phyloP scores from a whole-genome alignment of 1,140 invertebrate species.

The Goniozus legneri region DNA sequence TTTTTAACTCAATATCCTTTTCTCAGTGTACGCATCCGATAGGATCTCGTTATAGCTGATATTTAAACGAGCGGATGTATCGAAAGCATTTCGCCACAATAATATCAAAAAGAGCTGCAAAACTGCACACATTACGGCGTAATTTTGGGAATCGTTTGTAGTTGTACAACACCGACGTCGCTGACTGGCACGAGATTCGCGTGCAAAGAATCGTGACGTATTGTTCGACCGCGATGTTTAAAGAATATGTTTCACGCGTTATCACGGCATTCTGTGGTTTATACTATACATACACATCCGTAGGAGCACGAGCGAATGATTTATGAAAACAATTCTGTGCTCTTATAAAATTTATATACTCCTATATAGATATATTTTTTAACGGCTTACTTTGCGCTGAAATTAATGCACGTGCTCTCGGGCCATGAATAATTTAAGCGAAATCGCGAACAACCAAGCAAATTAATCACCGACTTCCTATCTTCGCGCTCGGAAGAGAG shows the following conservation, averaged over 20 bases:
- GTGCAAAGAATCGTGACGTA: slow-evolving; percentile 19
- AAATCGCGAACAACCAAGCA: neutral
- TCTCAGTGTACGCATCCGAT: too few species aligned
- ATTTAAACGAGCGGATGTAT: too few species aligned
- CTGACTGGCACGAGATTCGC: too few species aligned
- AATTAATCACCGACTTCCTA: neutral
- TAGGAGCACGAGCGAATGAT: slow-evolving; percentile 16
- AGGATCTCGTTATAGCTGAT: too few species aligned
- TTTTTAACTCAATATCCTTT: too few species aligned
- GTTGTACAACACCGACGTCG: too few species aligned
- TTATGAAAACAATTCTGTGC: slow-evolving; percentile 13
- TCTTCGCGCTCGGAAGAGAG: neutral
- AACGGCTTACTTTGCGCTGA: neutral
- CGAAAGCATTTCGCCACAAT: too few species aligned
- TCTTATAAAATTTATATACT: neutral
- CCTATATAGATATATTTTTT: neutral
- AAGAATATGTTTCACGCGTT: slow-evolving; percentile 15
- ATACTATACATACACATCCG: slow-evolving; percentile 15
- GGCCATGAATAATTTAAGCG: neutral
- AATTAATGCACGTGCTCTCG: neutral
- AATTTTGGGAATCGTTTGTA: too few species aligned
- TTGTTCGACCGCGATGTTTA: slow-evolving; percentile 4
- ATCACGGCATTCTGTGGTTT: slow-evolving; percentile 19
- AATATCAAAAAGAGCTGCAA: too few species aligned
- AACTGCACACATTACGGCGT: too few species aligned